Evolutionary conservation across 2,113 vertebrate species (phyloP), one percentile per base, ranked within the genome.

Genomic region (Pristiophorus japonicus): DNA sequence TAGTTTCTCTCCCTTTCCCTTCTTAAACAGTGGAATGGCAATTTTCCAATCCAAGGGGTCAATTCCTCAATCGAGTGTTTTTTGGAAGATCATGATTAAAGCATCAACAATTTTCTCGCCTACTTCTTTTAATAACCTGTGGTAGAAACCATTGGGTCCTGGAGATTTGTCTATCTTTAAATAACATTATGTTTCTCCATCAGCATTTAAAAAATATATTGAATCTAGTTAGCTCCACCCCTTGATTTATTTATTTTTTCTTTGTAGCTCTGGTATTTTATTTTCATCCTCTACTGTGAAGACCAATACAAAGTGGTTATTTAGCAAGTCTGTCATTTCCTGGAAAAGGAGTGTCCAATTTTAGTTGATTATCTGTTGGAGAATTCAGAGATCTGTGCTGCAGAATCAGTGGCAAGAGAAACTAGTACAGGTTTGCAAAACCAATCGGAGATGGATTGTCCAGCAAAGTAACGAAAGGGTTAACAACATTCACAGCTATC

Each of bases 381-480:
- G 20, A 93, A 93, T 24, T 42, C 5, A 10, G 7, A 22, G n/a
- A 12, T 30, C 6, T 62, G 14, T 92, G 59, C 55, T n/a, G 14
- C 59, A 42, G 91, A 20, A 67, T 8, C 62, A 66, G 38, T 66
- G 8, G n/a, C 42, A 93, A 66, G 98, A 98, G 12, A 97, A 97
- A 95, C 96, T 99, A 88, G 1, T 93, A 63, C 38, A 65, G 16
- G 63, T 91, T 55, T 55, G n/a, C n/a, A n/a, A n/a, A n/a, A n/a
- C n/a, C n/a, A n/a, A n/a, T n/a, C n/a, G n/a, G n/a, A n/a, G n/a
- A n/a, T n/a, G n/a, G n/a, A n/a, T n/a, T n/a, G 97, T 97, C 96
- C 98, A 98, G 94, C 96, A 99, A 30, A 97, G 97, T 70, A 95
- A 96, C 6, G 98, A 99, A 96, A 98, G 98, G 97, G 98, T 97